These are phyloP conservation scores for Sebastes vulpes DNA, from an alignment of 2,797 vertebrate species.

Conservation along the genomic window DNA sequence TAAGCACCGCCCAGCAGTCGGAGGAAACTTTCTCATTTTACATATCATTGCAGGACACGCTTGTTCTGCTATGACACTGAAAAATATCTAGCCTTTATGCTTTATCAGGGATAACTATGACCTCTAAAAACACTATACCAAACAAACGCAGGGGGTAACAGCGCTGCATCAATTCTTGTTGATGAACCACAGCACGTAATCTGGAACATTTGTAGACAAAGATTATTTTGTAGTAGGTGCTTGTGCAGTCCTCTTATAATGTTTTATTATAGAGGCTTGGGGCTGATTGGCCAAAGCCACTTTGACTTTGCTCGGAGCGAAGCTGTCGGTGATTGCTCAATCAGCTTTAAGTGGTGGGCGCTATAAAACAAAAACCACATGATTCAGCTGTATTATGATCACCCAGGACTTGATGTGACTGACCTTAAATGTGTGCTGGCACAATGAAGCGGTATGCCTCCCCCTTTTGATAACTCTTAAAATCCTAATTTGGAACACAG, in stretches of 20 bases:
- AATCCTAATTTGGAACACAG: background rate
- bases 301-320: background rate
- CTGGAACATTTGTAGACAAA: background rate
- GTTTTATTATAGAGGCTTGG: background rate
- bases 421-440: background rate
- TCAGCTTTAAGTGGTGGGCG: slow-evolving; percentile 2
- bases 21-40: too few species aligned
- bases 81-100: background rate
- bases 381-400: background rate
- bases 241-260: background rate
- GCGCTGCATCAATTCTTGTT: background rate
- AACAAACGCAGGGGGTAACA: background rate
- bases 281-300: slow-evolving; percentile 10
- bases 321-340: slow-evolving; percentile 18
- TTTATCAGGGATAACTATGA: too few species aligned
- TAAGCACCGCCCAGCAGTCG: too few species aligned
- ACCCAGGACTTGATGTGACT: background rate
- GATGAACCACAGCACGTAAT: background rate
- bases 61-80: background rate
- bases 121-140: background rate
- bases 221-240: background rate
- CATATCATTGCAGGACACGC: too few species aligned
- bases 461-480: slow-evolving; percentile 1
- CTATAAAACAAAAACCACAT: background rate
- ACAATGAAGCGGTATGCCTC: background rate